Base-by-base conservation (phyloP, 64 coral and sea anemone species). In the Platygyra sinensis region DNA sequence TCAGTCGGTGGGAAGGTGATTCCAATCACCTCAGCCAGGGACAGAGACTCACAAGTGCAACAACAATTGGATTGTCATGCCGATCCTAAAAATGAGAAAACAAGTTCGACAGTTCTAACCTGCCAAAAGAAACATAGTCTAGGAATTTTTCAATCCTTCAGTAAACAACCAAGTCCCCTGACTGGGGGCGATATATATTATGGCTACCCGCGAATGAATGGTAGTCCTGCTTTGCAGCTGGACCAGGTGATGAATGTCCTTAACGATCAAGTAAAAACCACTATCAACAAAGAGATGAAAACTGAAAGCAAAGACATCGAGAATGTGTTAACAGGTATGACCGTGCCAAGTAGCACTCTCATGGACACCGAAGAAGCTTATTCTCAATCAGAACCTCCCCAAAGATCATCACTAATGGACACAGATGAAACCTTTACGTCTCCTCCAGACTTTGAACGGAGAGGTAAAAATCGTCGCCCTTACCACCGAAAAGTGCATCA, bases 271-370 rank as follows among this genome's bases (percentile, higher is more conserved):
- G 81, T 85, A 14, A 85, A 85, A 22, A 42, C 81, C 4, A 85
- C 81, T 9, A 85, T 85, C 50, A 85, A 85, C n/a, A 85, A 85
- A 30, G 81, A 85, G 72, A 85, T 85, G 81, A 71, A 69, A 71
- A 27, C 33, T n/a, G 81, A 85, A 85, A 85, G 81, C 42, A 85
- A 72, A 51, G 81, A 85, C 39, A 85, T 85, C 8, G 62, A 85
- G 38, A 71, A 85, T 24, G 67, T 85, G 64, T 39, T 85, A 14
- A 85, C 62, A 85, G 81, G 63, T 64, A 85, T 85, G 81, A 71
- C 62, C 22, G 5, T 65, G 42, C 81, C 81, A 11, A 85, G 81
- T 20, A 72, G 62, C 39, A 85, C 81, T 85, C 81, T 85, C 5
- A 71, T 85, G 81, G 81, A 85, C 27, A 27, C 62, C n/a, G 81